A percentile compares a stretch with the other conserved stretches of the same genome.
Evolutionary conservation across 2,888 invertebrate species (phyloP).

Genomic region (Aplocera efformata): DNA sequence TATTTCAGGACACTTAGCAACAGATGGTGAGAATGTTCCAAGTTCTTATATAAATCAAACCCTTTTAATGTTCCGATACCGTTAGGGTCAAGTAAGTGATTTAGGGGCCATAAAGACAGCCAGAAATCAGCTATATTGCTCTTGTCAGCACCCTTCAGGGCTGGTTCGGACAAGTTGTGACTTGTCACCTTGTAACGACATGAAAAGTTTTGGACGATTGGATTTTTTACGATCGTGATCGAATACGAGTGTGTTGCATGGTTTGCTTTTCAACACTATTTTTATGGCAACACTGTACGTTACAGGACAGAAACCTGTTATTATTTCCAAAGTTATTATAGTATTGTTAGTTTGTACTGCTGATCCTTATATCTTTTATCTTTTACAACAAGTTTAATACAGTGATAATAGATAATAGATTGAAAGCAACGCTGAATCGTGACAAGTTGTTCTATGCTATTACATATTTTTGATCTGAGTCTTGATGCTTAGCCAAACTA

Average conservation of each 20-base stretch:
- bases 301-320: too few species aligned
- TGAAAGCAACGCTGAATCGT: too few species aligned
- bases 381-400: too few species aligned
- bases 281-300: too few species aligned
- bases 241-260: constrained; percentile 5
- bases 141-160: constrained; percentile 63
- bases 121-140: constrained; percentile 60
- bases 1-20: constrained; percentile 59
- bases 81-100: constrained; percentile 75
- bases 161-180: constrained; percentile 53
- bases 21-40: constrained; percentile 74
- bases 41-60: constrained; percentile 75
- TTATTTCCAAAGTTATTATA: too few species aligned
- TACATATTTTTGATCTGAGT: too few species aligned
- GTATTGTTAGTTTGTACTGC: too few species aligned
- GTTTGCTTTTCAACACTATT: neutral
- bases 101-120: constrained; percentile 69
- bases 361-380: too few species aligned
- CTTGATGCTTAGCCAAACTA: too few species aligned
- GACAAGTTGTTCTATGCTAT: too few species aligned
- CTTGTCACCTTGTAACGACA: constrained; percentile 26
- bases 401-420: too few species aligned
- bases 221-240: constrained; percentile 18
- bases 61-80: constrained; percentile 70
- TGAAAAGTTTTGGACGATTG: constrained; percentile 25